Evolutionary conservation across 1,140 invertebrate species (phyloP).

Genomic region (Microplitis mediator): DNA sequence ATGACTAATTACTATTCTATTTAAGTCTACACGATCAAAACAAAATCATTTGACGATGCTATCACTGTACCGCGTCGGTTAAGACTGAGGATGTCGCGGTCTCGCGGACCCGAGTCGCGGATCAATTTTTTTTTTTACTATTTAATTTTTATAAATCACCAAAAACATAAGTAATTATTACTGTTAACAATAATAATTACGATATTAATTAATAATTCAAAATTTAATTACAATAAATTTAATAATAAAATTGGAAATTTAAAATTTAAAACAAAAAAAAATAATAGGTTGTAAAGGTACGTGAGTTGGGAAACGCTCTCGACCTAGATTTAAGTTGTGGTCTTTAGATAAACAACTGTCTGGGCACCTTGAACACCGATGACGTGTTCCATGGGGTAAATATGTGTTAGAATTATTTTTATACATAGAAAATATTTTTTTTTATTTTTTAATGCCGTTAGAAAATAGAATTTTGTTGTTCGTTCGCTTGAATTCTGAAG

Average conservation of each 20-base stretch:
- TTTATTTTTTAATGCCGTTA: too few species aligned
- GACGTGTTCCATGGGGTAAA: background rate
- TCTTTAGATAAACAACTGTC: slow-evolving; percentile 3
- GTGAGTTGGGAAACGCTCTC: background rate
- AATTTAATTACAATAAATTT: too few species aligned
- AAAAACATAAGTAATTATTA: too few species aligned
- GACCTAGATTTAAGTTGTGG: background rate
- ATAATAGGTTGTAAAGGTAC: background rate
- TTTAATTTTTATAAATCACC: too few species aligned
- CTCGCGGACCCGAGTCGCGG: background rate
- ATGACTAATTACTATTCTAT: too few species aligned
- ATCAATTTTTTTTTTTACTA: too few species aligned
- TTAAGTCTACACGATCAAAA: background rate
- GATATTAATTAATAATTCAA: too few species aligned
- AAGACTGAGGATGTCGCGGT: slow-evolving; percentile 18
- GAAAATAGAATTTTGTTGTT: too few species aligned
- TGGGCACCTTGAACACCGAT: background rate
- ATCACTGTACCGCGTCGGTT: slow-evolving; percentile 16
- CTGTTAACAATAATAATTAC: too few species aligned
- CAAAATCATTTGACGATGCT: slow-evolving; percentile 18
- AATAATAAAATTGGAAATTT: background rate
- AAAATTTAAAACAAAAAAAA: background rate
- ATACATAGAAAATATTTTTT: too few species aligned
- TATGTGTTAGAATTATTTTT: background rate
- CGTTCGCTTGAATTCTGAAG: too few species aligned